Conservation (phyloP, 1,140 invertebrate genomes). For the Venustaconcha ellipsiformis region DNA sequence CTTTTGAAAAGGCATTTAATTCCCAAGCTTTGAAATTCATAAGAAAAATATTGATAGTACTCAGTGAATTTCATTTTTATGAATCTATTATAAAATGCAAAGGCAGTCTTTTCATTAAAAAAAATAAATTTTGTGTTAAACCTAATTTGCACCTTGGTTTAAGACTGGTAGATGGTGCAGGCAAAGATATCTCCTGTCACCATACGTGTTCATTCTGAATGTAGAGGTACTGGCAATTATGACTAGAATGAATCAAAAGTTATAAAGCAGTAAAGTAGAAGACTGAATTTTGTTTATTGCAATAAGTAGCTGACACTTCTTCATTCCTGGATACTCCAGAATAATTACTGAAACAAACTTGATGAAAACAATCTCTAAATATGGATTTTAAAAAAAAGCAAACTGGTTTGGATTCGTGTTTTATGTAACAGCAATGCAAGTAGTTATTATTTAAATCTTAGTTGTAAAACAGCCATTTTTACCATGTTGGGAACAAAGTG, state of each 20-base stretch:
- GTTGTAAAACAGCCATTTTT: no score
- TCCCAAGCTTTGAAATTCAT: slow-evolving; percentile 10
- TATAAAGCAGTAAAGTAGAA: slow-evolving; percentile 8
- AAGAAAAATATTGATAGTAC: slow-evolving; percentile 2
- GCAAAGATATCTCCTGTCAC: slow-evolving; percentile 4
- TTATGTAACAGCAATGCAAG: no score
- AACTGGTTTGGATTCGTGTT: no score
- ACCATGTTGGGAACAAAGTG: no score
- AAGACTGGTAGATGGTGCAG: slow-evolving; percentile 2
- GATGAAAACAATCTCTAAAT: no score
- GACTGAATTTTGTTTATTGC: slow-evolving; percentile 10
- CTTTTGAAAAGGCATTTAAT: slow-evolving; percentile 12
- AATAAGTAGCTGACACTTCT: slow-evolving; percentile 13
- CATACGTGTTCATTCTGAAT: slow-evolving; percentile 10
- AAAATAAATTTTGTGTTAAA: slow-evolving; percentile 9
- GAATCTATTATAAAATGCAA: neutral
- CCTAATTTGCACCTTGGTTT: slow-evolving; percentile 11
- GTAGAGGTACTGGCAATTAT: slow-evolving; percentile 4
- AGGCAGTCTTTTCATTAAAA: slow-evolving; percentile 1
- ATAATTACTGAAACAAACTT: slow-evolving; percentile 1
- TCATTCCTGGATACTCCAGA: slow-evolving; percentile 1
- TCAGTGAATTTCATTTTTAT: slow-evolving; percentile 6
- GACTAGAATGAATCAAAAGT: slow-evolving; percentile 11
- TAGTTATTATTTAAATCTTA: no score
- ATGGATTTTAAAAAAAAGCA: no score